Conservation (phyloP, 2,797 vertebrate species). For the Bryconaethiops microstoma region DNA sequence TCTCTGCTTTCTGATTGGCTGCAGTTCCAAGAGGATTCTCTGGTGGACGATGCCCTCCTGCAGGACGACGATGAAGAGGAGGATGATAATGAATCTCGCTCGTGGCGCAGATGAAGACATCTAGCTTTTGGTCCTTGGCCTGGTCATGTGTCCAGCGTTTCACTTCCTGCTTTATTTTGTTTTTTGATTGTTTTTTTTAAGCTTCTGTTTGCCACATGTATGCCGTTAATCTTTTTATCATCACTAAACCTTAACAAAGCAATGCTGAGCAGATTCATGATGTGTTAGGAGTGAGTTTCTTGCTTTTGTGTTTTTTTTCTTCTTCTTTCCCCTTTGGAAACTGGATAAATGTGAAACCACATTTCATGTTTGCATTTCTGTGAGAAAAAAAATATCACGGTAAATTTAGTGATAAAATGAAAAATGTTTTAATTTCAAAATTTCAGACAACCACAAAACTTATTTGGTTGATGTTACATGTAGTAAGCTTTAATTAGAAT, state of each 20-base stretch:
- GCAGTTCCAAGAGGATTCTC: conserved; percentile 92
- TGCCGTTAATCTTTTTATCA: conserved; percentile 4
- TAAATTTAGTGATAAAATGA: conserved; percentile 73
- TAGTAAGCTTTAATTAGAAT: conserved; percentile 88
- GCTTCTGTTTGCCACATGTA: neutral
- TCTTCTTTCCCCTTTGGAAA: conserved; percentile 12
- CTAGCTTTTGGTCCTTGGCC: conserved; percentile 16
- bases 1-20: conserved; percentile 58
- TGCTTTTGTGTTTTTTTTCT: conserved; percentile 69
- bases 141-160: conserved; percentile 15
- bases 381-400: conserved; percentile 67
- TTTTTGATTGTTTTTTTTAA: neutral
- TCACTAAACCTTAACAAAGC: conserved; percentile 7
- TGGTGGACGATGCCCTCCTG: conserved; percentile 92
- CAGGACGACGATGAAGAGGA: conserved; percentile 98
- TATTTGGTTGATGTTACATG: conserved; percentile 79
- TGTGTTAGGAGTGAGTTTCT: neutral
- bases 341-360: conserved; percentile 35
- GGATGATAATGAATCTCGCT: conserved; percentile 94
- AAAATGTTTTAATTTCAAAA: conserved; percentile 76
- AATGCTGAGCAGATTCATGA: neutral
- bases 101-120: conserved; percentile 95
- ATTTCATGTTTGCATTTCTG: conserved; percentile 80
- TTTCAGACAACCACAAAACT: conserved; percentile 51
- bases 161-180: conserved; percentile 30